A percentile compares a stretch with the other conserved stretches of the same genome.
phyloP scores from a whole-genome alignment of 1,140 invertebrate genomes.

The Halesus radiatus region DNA sequence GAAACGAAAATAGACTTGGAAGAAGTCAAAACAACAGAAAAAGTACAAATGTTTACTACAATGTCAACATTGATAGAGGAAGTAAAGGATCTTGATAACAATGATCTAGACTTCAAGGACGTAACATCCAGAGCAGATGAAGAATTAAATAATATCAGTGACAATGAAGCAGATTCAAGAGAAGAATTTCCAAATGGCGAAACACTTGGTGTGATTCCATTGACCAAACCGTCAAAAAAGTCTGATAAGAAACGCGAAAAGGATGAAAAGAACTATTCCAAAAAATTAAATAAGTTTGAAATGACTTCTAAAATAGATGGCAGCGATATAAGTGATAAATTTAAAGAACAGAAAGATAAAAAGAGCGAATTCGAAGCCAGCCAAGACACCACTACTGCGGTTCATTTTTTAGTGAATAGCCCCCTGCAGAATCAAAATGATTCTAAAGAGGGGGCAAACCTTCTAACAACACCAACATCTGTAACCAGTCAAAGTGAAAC shows the following conservation, averaged over 20 bases:
- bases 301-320: constrained; percentile 44
- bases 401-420: constrained; percentile 56
- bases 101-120: constrained; percentile 19
- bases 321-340: constrained; percentile 41
- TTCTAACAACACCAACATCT: constrained; percentile 16
- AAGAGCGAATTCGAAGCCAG: constrained; percentile 8
- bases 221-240: constrained; percentile 49
- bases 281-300: constrained; percentile 52
- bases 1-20: background rate
- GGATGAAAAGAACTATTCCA: constrained; percentile 48
- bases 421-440: constrained; percentile 54
- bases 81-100: constrained; percentile 9
- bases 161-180: constrained; percentile 30
- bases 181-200: constrained; percentile 50
- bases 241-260: constrained; percentile 51
- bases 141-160: constrained; percentile 28
- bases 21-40: background rate
- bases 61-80: constrained; percentile 20
- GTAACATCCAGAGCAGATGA: constrained; percentile 37
- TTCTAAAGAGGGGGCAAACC: constrained; percentile 56
- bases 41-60: constrained; percentile 6
- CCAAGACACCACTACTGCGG: constrained; percentile 51
- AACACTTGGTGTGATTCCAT: constrained; percentile 48
- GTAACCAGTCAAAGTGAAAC: constrained; percentile 18
- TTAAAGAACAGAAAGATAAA: constrained; percentile 39